Evolutionary conservation across 2,113 vertebrate genomes (phyloP).

Genomic region (Neolamprologus brichardi): DNA sequence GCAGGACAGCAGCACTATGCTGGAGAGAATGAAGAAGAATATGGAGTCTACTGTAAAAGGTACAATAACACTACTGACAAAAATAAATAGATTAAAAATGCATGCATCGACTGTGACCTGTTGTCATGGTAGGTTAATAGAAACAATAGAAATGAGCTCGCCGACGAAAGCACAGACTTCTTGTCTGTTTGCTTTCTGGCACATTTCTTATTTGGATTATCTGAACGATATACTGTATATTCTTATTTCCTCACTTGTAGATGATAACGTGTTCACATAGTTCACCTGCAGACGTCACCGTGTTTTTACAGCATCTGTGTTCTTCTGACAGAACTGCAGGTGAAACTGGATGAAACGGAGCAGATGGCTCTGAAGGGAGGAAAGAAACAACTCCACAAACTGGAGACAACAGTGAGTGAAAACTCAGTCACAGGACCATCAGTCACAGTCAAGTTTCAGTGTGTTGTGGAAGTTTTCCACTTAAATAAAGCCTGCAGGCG

Average conservation of each 20-base stretch:
- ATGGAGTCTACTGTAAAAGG: constrained; percentile 81
- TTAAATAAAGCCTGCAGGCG: no score
- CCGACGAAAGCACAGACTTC: rapidly evolving
- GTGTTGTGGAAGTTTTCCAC: no score
- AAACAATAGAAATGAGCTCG: neutral
- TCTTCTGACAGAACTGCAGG: constrained; percentile 76
- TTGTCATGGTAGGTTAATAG: neutral
- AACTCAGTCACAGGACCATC: neutral
- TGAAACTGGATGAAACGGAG: constrained; percentile 83
- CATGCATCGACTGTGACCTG: neutral
- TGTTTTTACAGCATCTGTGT: neutral
- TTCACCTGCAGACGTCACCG: neutral
- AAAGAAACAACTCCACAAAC: constrained; percentile 87
- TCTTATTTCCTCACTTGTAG: neutral
- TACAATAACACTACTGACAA: neutral
- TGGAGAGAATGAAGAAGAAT: constrained; percentile 92
- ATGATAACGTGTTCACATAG: rapidly evolving
- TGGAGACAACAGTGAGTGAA: constrained; percentile 78
- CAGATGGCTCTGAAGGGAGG: constrained; percentile 86
- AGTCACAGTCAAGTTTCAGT: neutral
- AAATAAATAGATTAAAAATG: neutral
- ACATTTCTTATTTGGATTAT: rapidly evolving
- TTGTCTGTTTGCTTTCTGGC: neutral
- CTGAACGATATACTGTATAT: rapidly evolving
- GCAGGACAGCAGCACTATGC: constrained; percentile 81